Base-by-base conservation (phyloP, 2,797 vertebrate species). In the Leuciscus waleckii region DNA sequence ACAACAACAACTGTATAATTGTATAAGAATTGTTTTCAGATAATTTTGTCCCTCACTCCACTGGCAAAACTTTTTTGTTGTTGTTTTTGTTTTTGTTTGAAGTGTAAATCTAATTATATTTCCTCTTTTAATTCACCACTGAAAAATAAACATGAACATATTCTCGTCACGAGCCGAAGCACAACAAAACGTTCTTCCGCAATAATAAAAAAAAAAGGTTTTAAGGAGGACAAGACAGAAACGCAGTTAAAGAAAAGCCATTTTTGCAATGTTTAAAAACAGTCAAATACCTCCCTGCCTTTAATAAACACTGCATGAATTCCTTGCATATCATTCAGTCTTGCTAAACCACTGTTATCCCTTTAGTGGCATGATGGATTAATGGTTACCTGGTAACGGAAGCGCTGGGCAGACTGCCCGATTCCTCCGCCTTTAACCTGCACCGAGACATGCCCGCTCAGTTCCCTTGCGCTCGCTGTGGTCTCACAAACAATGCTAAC, bases 401-500 rank as follows among this genome's bases (percentile, higher is more conserved):
- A 99, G 83, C 88, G 80, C 41, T 96, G 96, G 46, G 90, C 92
- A 0, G 97, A 99, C 84, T 95, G 86, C 10, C 98, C 97, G 0
- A 92, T 93, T 61, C 96, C 97, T 91, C 98, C 97, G 71, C 96
- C 97, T 8, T 93, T 95, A 73, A 99, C 97, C 90, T 95, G 95
- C 87, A 99, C 98, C 0, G 93, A 95, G 2, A 96, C 92, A 0
- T 95, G 92, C 1, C 97, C 98, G 3, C 92, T 93, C 88, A 82
- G 95, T 90, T 97, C 96, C 1, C 90, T 88, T 84, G 91, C 88
- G 39, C 97, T 98, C 77, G 91, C 91, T 0, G 95, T 95, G 0
- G 98, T 97, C 93, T 97, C 83, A 9, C 98, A 99, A 49, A 98
- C 96, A 0, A 99, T 98, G 90, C 98, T 99, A 75, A 67, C 51